Evolutionary conservation across 2,113 vertebrate species (phyloP), one percentile per base, ranked within the genome.

Genomic region (Apodemus sylvaticus): DNA sequence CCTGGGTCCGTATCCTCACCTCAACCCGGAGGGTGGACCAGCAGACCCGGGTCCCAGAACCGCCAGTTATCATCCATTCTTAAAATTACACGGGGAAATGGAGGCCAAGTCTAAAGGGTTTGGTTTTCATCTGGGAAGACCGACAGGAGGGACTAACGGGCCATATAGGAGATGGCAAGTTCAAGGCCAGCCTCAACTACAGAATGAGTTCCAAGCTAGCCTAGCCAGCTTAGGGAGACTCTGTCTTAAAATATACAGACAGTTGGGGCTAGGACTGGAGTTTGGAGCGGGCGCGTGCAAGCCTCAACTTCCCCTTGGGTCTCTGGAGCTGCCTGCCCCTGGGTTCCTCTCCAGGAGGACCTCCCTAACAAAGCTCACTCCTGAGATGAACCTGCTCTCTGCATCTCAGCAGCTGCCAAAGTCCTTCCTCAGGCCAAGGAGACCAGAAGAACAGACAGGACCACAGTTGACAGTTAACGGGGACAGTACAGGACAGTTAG

Each of bases 401-500:
- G 13, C 34, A 4, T 3, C 36, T 58, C 36, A 76, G 45, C 13
- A 95, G 51, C 0, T 53, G 58, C 66, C 51, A 29, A 71, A 58
- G 71, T 4, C 26, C 51, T 51, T 74, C 70, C 81, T 36, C 58
- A 1, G 12, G 58, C 74, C 82, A 78, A 51, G 77, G 26, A 73
- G 22, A 79, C 22, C 29, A 94, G 62, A 51, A 53, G 93, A 82
- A 62, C 20, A 91, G 77, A 53, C 42, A 81, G 90, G 79, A 92
- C 53, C 90, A 8, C 83, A 68, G 62, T 10, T 20, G 93, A 8
- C 83, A 68, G 60, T 29, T 31, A 26, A 64, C 17, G 26, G 26
- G 81, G 90, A 48, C 85, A 87, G 85, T 9, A 36, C 42, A 87
- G 85, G 45, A 87, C 85, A 87, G 85, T 66, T 81, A 91, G 90